A percentile compares a stretch with the other conserved stretches of the same genome.
These are phyloP conservation scores for Cladorhizidae sp. DNA, from an alignment of 37 sponge, comb jelly and placozoan species.

Conservation along the genomic window DNA sequence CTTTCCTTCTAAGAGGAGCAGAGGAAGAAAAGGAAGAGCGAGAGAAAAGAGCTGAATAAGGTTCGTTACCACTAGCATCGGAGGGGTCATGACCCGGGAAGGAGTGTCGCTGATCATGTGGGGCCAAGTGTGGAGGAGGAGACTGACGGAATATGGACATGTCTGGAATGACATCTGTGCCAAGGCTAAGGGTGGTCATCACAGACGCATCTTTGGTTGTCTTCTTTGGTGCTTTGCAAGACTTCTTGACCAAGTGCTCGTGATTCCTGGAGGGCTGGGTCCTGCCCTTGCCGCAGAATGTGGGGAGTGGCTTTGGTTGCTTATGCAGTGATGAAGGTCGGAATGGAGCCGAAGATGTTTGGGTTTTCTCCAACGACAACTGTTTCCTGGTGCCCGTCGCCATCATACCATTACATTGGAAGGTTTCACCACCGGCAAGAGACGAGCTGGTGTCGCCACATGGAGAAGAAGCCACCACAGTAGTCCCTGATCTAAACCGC, in stretches of 20 bases:
- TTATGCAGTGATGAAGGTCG: too few species aligned
- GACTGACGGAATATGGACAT: not conserved
- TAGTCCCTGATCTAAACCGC: too few species aligned
- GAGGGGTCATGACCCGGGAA: not conserved
- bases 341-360: too few species aligned
- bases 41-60: not conserved
- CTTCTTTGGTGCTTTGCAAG: not conserved
- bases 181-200: slow-evolving; percentile 33
- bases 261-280: not conserved
- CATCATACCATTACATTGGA: not conserved
- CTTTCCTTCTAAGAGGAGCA: not conserved
- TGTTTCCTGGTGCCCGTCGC: not conserved
- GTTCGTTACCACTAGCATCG: not conserved
- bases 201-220: slow-evolving; percentile 20
- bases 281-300: too few species aligned
- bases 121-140: not conserved
- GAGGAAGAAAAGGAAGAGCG: not conserved
- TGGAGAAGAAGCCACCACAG: too few species aligned
- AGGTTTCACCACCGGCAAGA: not conserved
- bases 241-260: not conserved
- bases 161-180: slow-evolving; percentile 9
- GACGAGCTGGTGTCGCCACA: not conserved
- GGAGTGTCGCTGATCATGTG: not conserved
- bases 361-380: too few species aligned
- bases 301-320: too few species aligned